phyloP scores from a whole-genome alignment of 2,888 invertebrate genomes.

The Bombylius discolor region DNA sequence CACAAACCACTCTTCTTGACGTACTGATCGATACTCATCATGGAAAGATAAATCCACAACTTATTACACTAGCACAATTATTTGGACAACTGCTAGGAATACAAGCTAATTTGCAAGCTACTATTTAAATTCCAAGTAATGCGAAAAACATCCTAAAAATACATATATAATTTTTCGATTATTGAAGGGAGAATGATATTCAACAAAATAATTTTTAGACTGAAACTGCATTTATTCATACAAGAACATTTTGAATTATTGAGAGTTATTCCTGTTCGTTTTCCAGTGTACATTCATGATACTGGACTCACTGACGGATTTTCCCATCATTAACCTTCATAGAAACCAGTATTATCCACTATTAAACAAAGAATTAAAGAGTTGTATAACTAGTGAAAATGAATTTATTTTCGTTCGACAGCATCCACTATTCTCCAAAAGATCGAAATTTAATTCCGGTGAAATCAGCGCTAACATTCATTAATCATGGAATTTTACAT shows the following conservation, averaged over 20 bases:
- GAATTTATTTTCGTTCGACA: background rate
- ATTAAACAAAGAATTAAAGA: background rate
- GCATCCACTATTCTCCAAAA: background rate
- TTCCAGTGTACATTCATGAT: background rate
- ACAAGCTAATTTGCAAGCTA: background rate
- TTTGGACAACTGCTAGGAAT: background rate
- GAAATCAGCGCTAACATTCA: too few relatives aligned
- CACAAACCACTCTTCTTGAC: background rate
- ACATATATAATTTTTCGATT: background rate
- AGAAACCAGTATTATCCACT: background rate
- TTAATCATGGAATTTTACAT: too few relatives aligned
- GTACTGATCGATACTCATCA: background rate
- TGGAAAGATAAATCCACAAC: background rate
- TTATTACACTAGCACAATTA: background rate
- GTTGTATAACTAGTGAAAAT: background rate
- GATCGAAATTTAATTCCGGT: too few relatives aligned
- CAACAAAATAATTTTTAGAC: background rate
- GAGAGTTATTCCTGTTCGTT: too few relatives aligned
- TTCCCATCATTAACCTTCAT: background rate
- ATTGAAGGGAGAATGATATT: background rate
- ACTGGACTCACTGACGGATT: background rate
- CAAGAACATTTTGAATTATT: too few relatives aligned
- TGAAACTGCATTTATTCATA: too few relatives aligned
- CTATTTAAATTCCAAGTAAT: background rate
- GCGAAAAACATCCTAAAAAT: background rate